Percentiles rank a stretch among this genome's conserved stretches.
Conservation (phyloP, 2,113 vertebrate species). For the Anarrhichthys ocellatus region DNA sequence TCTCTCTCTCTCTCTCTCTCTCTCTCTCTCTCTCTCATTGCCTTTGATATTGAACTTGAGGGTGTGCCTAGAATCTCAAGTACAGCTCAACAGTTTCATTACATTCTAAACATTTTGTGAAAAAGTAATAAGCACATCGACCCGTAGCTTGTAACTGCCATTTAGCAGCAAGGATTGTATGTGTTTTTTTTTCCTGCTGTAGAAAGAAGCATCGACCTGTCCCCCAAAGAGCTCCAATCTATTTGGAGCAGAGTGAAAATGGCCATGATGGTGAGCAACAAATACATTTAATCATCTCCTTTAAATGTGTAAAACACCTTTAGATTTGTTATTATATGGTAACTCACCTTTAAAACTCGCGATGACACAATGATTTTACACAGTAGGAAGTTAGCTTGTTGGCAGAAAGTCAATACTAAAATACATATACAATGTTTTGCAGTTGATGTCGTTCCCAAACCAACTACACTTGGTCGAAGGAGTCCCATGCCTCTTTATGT, state of each 20-base stretch:
- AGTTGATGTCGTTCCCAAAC: conserved; percentile 89
- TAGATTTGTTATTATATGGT: neutral
- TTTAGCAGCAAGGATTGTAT: neutral
- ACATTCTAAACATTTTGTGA: conserved; percentile 4
- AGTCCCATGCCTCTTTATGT: conserved; percentile 92
- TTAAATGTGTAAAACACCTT: neutral
- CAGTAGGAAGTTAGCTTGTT: neutral
- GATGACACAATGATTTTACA: neutral
- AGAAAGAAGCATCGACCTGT: conserved; percentile 90
- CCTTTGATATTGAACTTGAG: conserved; percentile 44
- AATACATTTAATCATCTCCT: neutral
- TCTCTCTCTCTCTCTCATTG: conserved; percentile 20
- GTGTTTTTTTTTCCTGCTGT: conserved; percentile 4
- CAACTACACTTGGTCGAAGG: conserved; percentile 88
- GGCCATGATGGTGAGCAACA: conserved; percentile 89
- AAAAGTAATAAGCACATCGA: neutral
- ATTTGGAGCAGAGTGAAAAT: conserved; percentile 87
- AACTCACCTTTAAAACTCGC: neutral
- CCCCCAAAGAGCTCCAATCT: conserved; percentile 84
- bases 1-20: neutral
- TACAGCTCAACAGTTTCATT: conserved; percentile 8
- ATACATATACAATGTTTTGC: conserved; percentile 43
- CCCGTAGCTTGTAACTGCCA: neutral
- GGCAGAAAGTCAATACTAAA: neutral
- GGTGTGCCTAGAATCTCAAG: conserved; percentile 64